phyloP scores from a whole-genome alignment of 1,140 invertebrate genomes.

The Conus betulinus region DNA sequence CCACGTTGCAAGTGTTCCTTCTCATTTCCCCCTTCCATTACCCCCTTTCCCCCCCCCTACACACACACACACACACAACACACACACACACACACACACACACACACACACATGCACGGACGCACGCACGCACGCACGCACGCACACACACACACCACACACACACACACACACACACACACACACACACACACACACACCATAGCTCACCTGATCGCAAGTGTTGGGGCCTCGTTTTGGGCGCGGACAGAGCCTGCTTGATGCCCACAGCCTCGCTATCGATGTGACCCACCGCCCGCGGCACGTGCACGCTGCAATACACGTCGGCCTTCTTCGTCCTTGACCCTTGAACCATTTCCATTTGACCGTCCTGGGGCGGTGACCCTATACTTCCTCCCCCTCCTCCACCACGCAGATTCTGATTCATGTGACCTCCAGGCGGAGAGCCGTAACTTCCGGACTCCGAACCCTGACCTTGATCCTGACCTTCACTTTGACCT shows the following conservation, averaged over 20 bases:
- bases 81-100: conserved; percentile 3
- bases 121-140: background rate
- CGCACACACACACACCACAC: conserved; percentile 9
- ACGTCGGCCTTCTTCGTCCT: conserved; percentile 63
- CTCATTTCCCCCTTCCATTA: no score
- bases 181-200: background rate
- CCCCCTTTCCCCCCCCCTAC: background rate
- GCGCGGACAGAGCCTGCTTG: conserved; percentile 67
- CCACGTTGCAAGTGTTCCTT: background rate
- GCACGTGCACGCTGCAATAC: conserved; percentile 70
- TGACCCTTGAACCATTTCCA: background rate
- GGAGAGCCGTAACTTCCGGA: background rate
- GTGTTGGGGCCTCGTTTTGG: conserved; percentile 54
- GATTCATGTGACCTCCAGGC: background rate
- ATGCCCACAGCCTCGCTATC: conserved; percentile 69
- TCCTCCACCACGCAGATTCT: background rate
- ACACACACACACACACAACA: background rate
- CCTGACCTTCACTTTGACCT: conserved; percentile 4
- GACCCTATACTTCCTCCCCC: background rate
- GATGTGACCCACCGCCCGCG: conserved; percentile 64
- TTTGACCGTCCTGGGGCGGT: background rate
- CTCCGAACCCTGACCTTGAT: background rate
- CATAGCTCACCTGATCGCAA: conserved; percentile 62
- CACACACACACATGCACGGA: background rate
- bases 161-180: conserved; percentile 9